A percentile compares a stretch with the other conserved stretches of the same genome.
Evolutionary conservation across 2,888 invertebrate genomes (phyloP).

Genomic region (Pantelozetes paolii): DNA sequence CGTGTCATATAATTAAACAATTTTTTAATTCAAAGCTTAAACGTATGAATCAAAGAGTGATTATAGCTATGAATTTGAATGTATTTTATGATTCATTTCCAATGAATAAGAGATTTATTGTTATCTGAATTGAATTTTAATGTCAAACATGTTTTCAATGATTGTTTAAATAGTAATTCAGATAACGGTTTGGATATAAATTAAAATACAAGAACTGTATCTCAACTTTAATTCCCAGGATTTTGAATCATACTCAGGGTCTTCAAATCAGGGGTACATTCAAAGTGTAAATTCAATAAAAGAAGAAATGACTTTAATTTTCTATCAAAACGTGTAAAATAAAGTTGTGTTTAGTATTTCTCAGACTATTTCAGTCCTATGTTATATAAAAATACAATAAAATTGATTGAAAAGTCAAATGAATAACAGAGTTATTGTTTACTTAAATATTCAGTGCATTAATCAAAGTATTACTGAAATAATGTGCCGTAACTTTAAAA

Average conservation of each 20-base stretch:
- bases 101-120: background rate
- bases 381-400: background rate
- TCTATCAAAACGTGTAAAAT: too few relatives aligned
- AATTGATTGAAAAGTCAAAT: background rate
- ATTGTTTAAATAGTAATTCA: too few relatives aligned
- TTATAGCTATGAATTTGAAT: slow-evolving; percentile 9
- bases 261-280: too few relatives aligned
- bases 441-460: background rate
- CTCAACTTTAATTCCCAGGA: too few relatives aligned
- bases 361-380: too few relatives aligned
- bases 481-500: slow-evolving; percentile 18
- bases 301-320: too few relatives aligned
- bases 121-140: background rate
- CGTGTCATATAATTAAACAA: slow-evolving; percentile 32
- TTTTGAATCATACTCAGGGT: too few relatives aligned
- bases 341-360: too few relatives aligned
- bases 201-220: too few relatives aligned
- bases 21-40: background rate
- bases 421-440: slow-evolving; percentile 3
- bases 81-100: slow-evolving; percentile 18
- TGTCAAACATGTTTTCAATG: background rate
- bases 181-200: too few relatives aligned
- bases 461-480: slow-evolving; percentile 6
- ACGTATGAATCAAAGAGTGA: background rate
- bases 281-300: too few relatives aligned